phyloP scores from a whole-genome alignment of 2,797 vertebrate species.

The Hippocampus kuda region DNA sequence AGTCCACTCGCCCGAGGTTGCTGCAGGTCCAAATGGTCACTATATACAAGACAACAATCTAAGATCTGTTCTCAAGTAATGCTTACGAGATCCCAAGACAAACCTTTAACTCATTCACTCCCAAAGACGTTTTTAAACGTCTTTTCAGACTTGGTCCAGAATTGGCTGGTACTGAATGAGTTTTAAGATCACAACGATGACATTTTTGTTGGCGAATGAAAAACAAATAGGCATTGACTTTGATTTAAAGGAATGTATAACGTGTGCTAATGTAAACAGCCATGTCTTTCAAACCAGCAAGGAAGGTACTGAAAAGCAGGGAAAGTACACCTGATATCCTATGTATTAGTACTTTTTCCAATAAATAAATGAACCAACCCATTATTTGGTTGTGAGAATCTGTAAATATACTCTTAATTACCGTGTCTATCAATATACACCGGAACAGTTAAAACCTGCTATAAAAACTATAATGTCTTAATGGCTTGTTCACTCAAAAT shows the following conservation, averaged over 20 bases:
- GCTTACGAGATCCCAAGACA: conserved; percentile 26
- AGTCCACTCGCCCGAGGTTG: conserved; percentile 56
- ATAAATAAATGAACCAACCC: conserved; percentile 37
- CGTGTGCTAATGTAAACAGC: not conserved
- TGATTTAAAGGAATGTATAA: not conserved
- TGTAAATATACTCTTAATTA: conserved; percentile 38
- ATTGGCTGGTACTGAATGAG: too few relatives aligned
- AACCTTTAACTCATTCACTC: conserved; percentile 11
- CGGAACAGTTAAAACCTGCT: conserved; percentile 56
- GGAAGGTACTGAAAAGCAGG: not conserved
- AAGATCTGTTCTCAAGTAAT: conserved; percentile 54
- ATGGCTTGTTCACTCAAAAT: conserved; percentile 40
- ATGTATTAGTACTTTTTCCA: conserved; percentile 15
- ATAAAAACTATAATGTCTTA: conserved; percentile 43
- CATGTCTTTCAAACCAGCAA: not conserved
- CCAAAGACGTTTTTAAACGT: too few relatives aligned
- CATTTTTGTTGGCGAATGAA: conserved; percentile 33
- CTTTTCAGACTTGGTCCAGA: too few relatives aligned
- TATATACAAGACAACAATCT: conserved; percentile 69
- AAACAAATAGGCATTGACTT: conserved; percentile 25
- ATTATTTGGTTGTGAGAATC: conserved; percentile 33
- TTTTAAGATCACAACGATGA: conserved; percentile 48
- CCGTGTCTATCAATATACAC: conserved; percentile 25
- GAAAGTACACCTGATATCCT: not conserved
- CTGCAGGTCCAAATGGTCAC: conserved; percentile 62